These are phyloP conservation scores for Drosophila sp. DNA, from an alignment of 1,140 invertebrate genomes.

Conservation along the genomic window DNA sequence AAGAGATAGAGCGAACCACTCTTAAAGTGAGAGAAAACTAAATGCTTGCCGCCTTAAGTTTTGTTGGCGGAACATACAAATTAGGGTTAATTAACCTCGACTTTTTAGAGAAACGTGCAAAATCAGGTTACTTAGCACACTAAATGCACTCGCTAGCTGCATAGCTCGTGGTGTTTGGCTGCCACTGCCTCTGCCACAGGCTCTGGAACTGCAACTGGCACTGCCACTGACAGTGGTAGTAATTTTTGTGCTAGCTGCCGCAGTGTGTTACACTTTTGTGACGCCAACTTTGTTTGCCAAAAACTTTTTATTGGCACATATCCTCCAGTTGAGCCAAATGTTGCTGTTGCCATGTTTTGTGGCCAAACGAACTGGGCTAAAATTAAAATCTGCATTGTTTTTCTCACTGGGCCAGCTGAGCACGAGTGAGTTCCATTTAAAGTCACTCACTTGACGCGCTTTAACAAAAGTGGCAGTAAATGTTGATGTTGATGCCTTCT, in stretches of 20 bases:
- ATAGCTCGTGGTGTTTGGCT: too few species aligned
- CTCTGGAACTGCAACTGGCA: too few species aligned
- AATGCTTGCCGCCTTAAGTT: slow-evolving; percentile 22
- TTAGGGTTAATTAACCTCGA: slow-evolving; percentile 74
- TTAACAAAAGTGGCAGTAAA: slow-evolving; percentile 31
- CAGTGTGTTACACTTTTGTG: slow-evolving; percentile 75
- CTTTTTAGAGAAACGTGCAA: slow-evolving; percentile 40
- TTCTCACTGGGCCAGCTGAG: slow-evolving; percentile 32
- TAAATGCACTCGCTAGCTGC: not conserved
- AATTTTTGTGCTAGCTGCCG: slow-evolving; percentile 55
- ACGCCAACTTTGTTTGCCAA: slow-evolving; percentile 81
- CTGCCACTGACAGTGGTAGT: slow-evolving; percentile 26
- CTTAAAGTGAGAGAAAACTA: slow-evolving; percentile 34
- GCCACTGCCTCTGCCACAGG: too few species aligned
- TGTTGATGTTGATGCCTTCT: not conserved
- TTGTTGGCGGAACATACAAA: slow-evolving; percentile 54
- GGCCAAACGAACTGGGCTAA: slow-evolving; percentile 71
- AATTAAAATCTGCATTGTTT: slow-evolving; percentile 76
- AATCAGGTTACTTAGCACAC: slow-evolving; percentile 59
- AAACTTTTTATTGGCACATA: slow-evolving; percentile 82
- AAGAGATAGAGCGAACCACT: not conserved
- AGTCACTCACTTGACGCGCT: slow-evolving; percentile 57
- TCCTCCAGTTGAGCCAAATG: slow-evolving; percentile 43
- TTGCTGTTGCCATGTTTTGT: slow-evolving; percentile 51
- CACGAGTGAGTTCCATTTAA: slow-evolving; percentile 36